Conservation (phyloP, 2,888 invertebrate species). For the Ischnus inquisitorius region DNA sequence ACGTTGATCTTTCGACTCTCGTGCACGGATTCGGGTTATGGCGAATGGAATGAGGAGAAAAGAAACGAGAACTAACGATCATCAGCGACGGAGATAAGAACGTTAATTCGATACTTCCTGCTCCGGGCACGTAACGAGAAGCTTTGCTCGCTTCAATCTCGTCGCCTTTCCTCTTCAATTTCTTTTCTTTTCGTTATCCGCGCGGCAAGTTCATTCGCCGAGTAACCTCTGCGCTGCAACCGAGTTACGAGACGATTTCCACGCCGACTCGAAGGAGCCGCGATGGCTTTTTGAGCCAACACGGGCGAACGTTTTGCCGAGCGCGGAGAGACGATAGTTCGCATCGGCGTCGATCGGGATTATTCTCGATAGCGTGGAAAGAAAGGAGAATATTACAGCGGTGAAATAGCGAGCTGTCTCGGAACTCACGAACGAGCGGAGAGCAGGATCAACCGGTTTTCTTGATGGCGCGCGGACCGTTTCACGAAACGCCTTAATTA, state of each 20-base stretch:
- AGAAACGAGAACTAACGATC: conserved; percentile 54
- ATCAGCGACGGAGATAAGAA: conserved; percentile 73
- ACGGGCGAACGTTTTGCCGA: too few relatives aligned
- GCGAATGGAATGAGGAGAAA: conserved; percentile 24
- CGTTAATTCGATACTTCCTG: conserved; percentile 82
- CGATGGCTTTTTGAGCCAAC: too few relatives aligned
- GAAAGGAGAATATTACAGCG: conserved; percentile 25
- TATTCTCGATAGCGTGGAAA: conserved; percentile 7
- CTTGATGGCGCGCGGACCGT: conserved; percentile 61
- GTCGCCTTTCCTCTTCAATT: conserved; percentile 33
- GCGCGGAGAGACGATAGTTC: too few relatives aligned
- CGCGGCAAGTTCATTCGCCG: too few relatives aligned
- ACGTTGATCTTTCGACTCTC: conserved; percentile 23
- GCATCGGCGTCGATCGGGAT: not conserved
- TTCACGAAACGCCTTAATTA: conserved; percentile 80
- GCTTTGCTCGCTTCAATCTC: conserved; percentile 27
- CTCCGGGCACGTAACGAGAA: conserved; percentile 68
- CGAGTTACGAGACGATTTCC: too few relatives aligned
- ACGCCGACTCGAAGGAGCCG: too few relatives aligned
- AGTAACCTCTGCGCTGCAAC: too few relatives aligned
- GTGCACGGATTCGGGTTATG: conserved; percentile 25
- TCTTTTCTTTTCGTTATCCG: too few relatives aligned
- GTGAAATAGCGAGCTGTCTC: not conserved
- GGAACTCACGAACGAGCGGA: conserved; percentile 66
- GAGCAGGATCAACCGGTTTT: conserved; percentile 77